These are phyloP conservation scores for Geophilus truncorum DNA, from an alignment of 2,888 invertebrate genomes.

Conservation along the genomic window DNA sequence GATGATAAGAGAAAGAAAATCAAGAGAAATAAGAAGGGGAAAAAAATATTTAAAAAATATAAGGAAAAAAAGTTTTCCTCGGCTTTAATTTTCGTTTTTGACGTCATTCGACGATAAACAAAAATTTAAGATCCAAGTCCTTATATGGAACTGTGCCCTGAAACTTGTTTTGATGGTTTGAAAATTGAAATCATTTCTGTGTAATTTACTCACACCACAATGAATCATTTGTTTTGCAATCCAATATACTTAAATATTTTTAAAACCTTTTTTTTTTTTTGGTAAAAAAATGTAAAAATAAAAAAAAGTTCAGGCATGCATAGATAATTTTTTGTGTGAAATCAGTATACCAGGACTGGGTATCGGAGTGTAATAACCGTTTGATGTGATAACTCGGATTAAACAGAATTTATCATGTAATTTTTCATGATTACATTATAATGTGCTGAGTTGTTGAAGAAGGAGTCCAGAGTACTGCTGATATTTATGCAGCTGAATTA, in stretches of 20 bases:
- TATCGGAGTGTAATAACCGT: background rate
- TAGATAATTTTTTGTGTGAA: no score
- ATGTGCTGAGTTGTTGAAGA: background rate
- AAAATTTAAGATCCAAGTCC: background rate
- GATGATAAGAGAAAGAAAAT: no score
- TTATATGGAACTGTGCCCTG: background rate
- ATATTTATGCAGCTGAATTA: background rate
- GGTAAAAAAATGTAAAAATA: no score
- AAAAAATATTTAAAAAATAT: no score
- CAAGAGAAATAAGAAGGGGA: no score
- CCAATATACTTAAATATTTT: no score
- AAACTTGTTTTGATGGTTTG: slow-evolving; percentile 11
- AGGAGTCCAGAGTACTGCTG: background rate
- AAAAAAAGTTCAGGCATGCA: no score
- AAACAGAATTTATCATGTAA: background rate
- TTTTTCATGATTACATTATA: background rate
- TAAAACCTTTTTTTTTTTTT: no score
- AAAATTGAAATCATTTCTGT: slow-evolving; percentile 2
- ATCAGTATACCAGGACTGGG: no score
- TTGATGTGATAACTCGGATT: background rate
- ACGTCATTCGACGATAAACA: background rate
- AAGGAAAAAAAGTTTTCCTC: no score
- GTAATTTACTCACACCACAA: background rate
- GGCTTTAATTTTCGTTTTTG: background rate
- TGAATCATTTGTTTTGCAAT: slow-evolving; percentile 14